These are phyloP conservation scores for Uropetala carovei DNA, from an alignment of 2,888 invertebrate species.

Conservation along the genomic window DNA sequence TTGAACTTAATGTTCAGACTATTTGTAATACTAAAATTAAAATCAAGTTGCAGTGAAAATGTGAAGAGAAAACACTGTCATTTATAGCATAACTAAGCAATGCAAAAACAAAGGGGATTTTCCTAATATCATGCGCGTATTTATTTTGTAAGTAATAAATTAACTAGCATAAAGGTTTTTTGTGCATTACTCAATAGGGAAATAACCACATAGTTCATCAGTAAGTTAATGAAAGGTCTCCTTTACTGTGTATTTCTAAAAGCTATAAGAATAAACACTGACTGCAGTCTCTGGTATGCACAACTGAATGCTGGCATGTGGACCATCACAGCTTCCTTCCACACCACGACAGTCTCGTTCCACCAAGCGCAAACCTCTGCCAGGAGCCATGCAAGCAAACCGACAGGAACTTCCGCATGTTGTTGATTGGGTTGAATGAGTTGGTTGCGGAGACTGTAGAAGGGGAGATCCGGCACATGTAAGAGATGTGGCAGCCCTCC, in stretches of 20 bases:
- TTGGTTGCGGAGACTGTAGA: slow-evolving; percentile 10
- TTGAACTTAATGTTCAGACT: no score
- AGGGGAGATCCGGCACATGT: slow-evolving; percentile 48
- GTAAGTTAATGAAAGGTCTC: no score
- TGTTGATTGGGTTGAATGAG: slow-evolving; percentile 35
- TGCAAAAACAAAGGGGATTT: no score
- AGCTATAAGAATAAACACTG: not conserved
- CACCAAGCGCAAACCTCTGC: slow-evolving; percentile 84
- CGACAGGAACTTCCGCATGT: slow-evolving; percentile 82
- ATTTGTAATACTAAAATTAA: no score
- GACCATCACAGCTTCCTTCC: slow-evolving; percentile 70
- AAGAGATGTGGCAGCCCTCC: slow-evolving; percentile 56
- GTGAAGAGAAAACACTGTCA: no score
- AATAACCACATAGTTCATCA: slow-evolving; percentile 9
- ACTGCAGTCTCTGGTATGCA: slow-evolving; percentile 79
- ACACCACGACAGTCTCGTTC: slow-evolving; percentile 70
- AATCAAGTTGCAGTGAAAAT: no score
- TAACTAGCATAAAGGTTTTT: no score
- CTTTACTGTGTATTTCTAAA: no score
- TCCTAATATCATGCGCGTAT: no score
- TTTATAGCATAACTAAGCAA: no score
- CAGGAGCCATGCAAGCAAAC: slow-evolving; percentile 85
- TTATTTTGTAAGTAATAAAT: no score
- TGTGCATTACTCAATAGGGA: not conserved
- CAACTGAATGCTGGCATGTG: slow-evolving; percentile 81